Base-by-base conservation (phyloP, 2,888 invertebrate genomes). In the Gymnocheta viridis region DNA sequence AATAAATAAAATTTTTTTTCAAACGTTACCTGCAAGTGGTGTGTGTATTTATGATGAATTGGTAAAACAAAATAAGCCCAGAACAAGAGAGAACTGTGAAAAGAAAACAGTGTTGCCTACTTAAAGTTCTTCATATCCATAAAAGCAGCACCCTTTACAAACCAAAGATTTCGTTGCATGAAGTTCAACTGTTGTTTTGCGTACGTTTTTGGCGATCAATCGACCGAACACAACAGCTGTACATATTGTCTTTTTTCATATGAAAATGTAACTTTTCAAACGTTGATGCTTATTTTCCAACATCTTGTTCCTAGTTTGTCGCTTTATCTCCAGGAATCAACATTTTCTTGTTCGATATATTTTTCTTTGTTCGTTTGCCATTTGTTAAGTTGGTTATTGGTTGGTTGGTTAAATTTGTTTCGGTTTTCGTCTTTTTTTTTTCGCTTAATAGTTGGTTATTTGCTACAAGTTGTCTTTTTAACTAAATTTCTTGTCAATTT, bases 401-500 rank as follows among this genome's bases (percentile, higher is more conserved):
- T 54, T 49, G 54, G 66, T 24, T 82, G 64, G 49, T 70, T 72
- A 35, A 58, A 47, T 66, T 38, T 29, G 51, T 38, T 76, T 9
- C 38, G 3, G 54, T 47, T 58, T 54, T 58, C 41, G 35, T 19
- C 14, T 10, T 62, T 41, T 22, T 32, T 29, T 51, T 56, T 58
- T 44, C 14, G 62, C 47, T 77, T 62, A 84, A 83, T 80, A 70
- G 77, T 44, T 77, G 67, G 60, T 78, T 81, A 81, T 81, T 84
- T 84, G 84, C 84, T 84, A 78, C 81, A 84, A 84, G 84, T 78
- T 84, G 84, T 81, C 84, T 84, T 74, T n/a, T 84, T 84, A 84
- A 78, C 73, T 73, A 81, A 84, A 84, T 81, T 84, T 84, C 84
- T 81, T 84, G 84, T 84, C 84, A 84, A 84, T 81, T 84, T 84